Evolutionary conservation across 1,140 invertebrate species (phyloP).

Genomic region (Pemphigus obesinymphae): DNA sequence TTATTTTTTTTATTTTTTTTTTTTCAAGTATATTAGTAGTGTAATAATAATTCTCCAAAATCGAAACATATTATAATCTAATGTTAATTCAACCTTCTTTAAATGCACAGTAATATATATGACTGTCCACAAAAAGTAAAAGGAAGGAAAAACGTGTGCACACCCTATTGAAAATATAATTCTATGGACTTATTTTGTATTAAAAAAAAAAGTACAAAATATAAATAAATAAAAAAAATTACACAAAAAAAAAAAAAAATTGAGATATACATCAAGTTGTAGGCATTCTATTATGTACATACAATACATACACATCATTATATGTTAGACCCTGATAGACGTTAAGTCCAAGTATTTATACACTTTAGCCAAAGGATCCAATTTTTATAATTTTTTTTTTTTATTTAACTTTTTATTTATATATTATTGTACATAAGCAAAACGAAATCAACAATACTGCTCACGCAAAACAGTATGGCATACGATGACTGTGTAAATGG

Average conservation of each 20-base stretch:
- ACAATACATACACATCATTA: slow-evolving; percentile 40
- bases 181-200: slow-evolving; percentile 42
- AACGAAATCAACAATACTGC: slow-evolving; percentile 41
- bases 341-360: slow-evolving; percentile 36
- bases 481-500: slow-evolving; percentile 39
- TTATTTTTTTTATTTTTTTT: not conserved
- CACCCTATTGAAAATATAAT: slow-evolving; percentile 39
- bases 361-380: slow-evolving; percentile 40
- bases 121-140: slow-evolving; percentile 23
- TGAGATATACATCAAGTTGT: slow-evolving; percentile 39
- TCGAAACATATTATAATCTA: slow-evolving; percentile 31
- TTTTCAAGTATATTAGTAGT: slow-evolving; percentile 14
- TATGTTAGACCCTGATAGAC: slow-evolving; percentile 41
- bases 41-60: slow-evolving; percentile 33
- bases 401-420: slow-evolving; percentile 42
- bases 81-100: slow-evolving; percentile 33
- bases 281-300: slow-evolving; percentile 42
- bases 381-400: slow-evolving; percentile 40
- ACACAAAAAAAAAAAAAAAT: slow-evolving; percentile 41
- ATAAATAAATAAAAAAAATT: slow-evolving; percentile 42
- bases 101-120: slow-evolving; percentile 24
- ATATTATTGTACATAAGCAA: slow-evolving; percentile 42
- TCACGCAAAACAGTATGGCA: slow-evolving; percentile 33
- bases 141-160: slow-evolving; percentile 36
- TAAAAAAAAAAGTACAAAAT: slow-evolving; percentile 41